Conservation (phyloP, 2,113 vertebrate genomes). For the Epinephelus lanceolatus region DNA sequence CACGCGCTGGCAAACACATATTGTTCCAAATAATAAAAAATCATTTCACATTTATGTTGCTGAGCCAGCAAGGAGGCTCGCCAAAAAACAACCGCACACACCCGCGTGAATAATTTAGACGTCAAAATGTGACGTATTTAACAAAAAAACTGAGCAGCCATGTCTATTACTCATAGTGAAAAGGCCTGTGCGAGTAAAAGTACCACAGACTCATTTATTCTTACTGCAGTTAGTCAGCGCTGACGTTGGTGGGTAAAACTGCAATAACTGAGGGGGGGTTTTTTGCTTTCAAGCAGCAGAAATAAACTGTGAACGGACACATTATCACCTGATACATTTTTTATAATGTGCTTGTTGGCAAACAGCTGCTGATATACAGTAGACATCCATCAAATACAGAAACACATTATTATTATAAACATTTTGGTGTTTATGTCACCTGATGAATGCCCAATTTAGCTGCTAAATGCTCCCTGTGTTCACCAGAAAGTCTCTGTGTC, state of each 20-base stretch:
- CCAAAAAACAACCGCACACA: background rate
- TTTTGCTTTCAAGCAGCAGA: too few species aligned
- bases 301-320: too few species aligned
- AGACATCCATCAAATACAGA: too few species aligned
- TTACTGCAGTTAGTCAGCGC: background rate
- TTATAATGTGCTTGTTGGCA: too few species aligned
- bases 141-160: slow-evolving; percentile 24
- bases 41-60: slow-evolving; percentile 22
- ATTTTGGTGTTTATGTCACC: too few species aligned
- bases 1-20: slow-evolving; percentile 11
- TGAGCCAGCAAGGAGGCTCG: slow-evolving; percentile 32
- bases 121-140: slow-evolving; percentile 31
- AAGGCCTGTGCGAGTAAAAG: background rate
- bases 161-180: slow-evolving; percentile 26
- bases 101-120: slow-evolving; percentile 16
- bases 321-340: too few species aligned
- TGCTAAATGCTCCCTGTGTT: too few species aligned
- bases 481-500: too few species aligned
- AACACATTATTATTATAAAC: too few species aligned
- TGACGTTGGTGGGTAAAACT: background rate
- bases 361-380: too few species aligned
- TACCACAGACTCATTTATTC: slow-evolving; percentile 4
- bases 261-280: background rate
- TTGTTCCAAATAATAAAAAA: slow-evolving; percentile 31
- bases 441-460: too few species aligned